Base-by-base conservation (phyloP, 1,140 invertebrate species). In the Lerema accius region DNA sequence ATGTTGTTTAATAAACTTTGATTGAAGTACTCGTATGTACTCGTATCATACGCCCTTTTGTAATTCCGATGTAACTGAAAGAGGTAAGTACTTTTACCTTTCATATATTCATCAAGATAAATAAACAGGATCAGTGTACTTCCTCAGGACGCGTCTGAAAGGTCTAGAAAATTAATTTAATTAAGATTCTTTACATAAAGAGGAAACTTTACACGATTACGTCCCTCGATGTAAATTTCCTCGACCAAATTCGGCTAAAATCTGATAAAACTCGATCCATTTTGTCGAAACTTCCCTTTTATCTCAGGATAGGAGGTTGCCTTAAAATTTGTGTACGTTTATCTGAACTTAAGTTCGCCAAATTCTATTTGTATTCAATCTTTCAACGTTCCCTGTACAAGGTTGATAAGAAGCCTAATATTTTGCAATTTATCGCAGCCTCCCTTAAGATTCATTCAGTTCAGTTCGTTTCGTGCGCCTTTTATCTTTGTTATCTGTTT, bases 231-330 rank as follows among this genome's bases (percentile, higher is more conserved):
- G 67, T 80, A 69, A 80, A 71, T 80, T 73, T 66, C 51, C 56
- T 48, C 68, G 66, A 74, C 71, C 76, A 79, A 78, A 82, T 80
- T 77, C 76, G 51, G 61, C 63, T 46, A 62, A 70, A 78, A 84
- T 84, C 82, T 79, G 82, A 84, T 79, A 84, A 84, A 84, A 78
- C 73, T 72, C 80, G 76, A 84, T 84, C 75, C 78, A 80, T 84
- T 84, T 80, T 70, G 71, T 72, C 51, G 48, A 63, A 82, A 84
- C 80, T 84, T 81, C 72, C 56, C 71, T 74, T 78, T 82, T 82
- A 84, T 84, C 82, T 81, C 67, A 65, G 66, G 74, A 67, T 63
- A 68, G 67, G 56, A 73, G 75, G 40, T 58, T 69, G 71, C 73
- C 69, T 62, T 58, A 58, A 75, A 78, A 82, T 82, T 82, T 80